These are phyloP conservation scores for Aphidius gifuensis DNA, from an alignment of 1,140 invertebrate species.

Conservation along the genomic window DNA sequence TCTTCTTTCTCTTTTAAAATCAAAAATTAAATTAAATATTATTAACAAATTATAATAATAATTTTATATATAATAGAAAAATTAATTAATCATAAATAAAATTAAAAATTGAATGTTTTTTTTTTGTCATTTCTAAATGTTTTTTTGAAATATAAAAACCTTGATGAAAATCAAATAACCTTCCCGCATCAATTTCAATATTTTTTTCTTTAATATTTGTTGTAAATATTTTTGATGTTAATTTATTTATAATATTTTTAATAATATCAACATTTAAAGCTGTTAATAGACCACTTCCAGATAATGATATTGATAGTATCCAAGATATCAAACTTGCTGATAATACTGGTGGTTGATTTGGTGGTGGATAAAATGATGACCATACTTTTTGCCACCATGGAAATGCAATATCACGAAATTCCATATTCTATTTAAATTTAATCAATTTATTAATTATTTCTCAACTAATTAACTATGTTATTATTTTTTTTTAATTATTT, in stretches of 20 bases:
- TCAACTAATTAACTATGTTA: too few species aligned
- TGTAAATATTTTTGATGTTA: background rate
- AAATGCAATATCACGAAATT: constrained; percentile 32
- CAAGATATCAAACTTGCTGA: constrained; percentile 47
- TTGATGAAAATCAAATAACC: too few species aligned
- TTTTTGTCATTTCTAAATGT: too few species aligned
- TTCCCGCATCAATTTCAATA: too few species aligned
- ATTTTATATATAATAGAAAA: too few species aligned
- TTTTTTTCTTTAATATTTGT: too few species aligned
- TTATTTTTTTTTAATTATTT: background rate
- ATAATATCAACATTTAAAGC: constrained; percentile 28
- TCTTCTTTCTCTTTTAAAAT: too few species aligned
- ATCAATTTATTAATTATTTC: background rate
- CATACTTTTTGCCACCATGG: constrained; percentile 49
- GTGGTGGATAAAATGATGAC: constrained; percentile 41
- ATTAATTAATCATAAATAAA: too few species aligned
- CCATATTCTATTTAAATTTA: constrained; percentile 34
- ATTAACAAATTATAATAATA: too few species aligned
- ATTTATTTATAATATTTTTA: constrained; percentile 11
- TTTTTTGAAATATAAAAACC: too few species aligned
- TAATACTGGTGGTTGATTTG: constrained; percentile 32
- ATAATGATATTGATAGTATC: constrained; percentile 42
- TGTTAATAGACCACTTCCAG: constrained; percentile 27
- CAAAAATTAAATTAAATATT: too few species aligned
- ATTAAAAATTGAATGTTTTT: too few species aligned